Evolutionary conservation across 2,797 vertebrate species (phyloP).

Genomic region (Poecile montanus): DNA sequence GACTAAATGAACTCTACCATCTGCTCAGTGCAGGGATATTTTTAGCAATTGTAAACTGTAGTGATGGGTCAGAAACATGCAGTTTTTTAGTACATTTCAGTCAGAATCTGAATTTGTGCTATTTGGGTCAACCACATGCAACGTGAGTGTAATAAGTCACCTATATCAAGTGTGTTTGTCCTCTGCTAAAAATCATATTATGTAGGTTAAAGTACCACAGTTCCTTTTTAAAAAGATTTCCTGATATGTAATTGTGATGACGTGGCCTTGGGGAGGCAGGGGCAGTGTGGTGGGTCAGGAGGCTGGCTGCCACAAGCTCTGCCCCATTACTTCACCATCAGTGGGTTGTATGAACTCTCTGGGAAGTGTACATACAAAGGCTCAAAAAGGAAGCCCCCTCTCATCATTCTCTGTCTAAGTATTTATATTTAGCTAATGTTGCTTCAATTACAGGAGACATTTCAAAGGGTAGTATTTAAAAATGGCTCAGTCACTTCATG

Average conservation of each 20-base stretch:
- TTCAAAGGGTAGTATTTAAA: background rate
- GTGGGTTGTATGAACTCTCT: background rate
- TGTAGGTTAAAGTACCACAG: background rate
- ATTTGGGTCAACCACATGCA: background rate
- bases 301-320: background rate
- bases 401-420: background rate
- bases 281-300: background rate
- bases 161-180: background rate
- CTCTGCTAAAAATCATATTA: background rate
- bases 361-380: background rate
- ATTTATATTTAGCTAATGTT: background rate
- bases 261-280: background rate
- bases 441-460: background rate
- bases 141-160: background rate
- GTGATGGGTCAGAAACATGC: background rate
- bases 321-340: background rate
- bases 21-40: background rate
- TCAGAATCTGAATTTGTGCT: slow-evolving; percentile 7
- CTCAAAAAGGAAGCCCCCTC: background rate
- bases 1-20: background rate
- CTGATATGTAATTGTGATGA: background rate
- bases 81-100: background rate
- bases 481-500: background rate
- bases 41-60: slow-evolving; percentile 8
- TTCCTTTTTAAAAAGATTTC: background rate